Evolutionary conservation across 1,140 invertebrate species (phyloP).

Genomic region (Tyrophagus putrescentiae): DNA sequence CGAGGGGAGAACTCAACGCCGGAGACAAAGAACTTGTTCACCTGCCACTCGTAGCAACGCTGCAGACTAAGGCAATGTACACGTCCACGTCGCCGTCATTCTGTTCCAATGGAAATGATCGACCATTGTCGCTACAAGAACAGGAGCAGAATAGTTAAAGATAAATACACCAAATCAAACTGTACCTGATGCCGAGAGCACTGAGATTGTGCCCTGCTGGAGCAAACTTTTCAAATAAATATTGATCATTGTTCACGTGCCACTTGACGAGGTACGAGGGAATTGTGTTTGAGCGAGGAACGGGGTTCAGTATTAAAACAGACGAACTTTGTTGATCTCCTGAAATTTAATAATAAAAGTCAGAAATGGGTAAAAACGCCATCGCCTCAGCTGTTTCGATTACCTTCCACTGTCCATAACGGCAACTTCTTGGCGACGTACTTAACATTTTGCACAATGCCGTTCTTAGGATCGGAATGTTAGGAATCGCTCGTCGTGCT

Average conservation of each 20-base stretch:
- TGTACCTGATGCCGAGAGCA: neutral
- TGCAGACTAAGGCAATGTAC: constrained; percentile 74
- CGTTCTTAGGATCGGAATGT: constrained; percentile 69
- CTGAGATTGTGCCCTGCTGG: neutral
- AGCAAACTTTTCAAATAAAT: constrained; percentile 8
- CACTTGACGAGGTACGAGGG: neutral
- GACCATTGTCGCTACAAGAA: constrained; percentile 59
- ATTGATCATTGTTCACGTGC: neutral
- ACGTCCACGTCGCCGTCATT: constrained; percentile 81
- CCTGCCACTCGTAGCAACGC: constrained; percentile 61
- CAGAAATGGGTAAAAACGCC: too few species aligned
- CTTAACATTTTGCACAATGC: constrained; percentile 41
- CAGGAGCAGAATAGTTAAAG: neutral
- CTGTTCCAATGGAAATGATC: constrained; percentile 76
- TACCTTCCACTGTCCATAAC: constrained; percentile 20
- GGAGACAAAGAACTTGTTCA: constrained; percentile 86
- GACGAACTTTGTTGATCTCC: constrained; percentile 5
- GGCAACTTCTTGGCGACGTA: constrained; percentile 26
- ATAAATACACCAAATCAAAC: constrained; percentile 5
- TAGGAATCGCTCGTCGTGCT: constrained; percentile 51
- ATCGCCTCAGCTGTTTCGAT: too few species aligned
- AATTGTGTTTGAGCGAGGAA: neutral
- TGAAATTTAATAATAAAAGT: neutral
- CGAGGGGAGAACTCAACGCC: constrained; percentile 63
- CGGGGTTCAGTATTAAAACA: neutral